phyloP scores from a whole-genome alignment of 2,888 invertebrate genomes.

The Cacoxenus indagator region DNA sequence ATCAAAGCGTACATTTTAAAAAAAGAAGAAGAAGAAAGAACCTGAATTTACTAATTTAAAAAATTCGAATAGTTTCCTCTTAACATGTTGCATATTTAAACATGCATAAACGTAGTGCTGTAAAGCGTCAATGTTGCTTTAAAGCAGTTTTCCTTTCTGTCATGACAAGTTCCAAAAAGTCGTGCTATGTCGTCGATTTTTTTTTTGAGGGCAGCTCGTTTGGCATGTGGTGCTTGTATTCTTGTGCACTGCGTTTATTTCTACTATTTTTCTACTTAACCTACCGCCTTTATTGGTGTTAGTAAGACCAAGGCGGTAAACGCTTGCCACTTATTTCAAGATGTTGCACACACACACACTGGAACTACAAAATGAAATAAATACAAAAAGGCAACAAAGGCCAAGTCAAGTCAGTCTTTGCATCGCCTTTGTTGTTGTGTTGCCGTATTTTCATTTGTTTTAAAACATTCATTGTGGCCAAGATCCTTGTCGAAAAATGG shows the following conservation, averaged over 20 bases:
- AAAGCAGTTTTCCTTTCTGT: too few species aligned
- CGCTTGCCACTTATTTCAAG: slow-evolving; percentile 8
- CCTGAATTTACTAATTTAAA: not conserved
- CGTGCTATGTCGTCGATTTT: not conserved
- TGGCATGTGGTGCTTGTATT: not conserved
- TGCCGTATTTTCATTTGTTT: not conserved
- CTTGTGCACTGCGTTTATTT: not conserved
- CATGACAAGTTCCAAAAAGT: not conserved
- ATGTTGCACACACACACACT: not conserved
- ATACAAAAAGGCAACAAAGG: not conserved
- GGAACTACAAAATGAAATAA: not conserved
- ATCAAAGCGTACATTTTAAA: not conserved
- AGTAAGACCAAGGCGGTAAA: not conserved
- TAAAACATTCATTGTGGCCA: slow-evolving; percentile 9
- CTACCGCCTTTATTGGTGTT: not conserved
- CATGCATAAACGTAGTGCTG: not conserved
- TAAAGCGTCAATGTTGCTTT: not conserved
- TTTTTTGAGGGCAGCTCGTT: slow-evolving; percentile 1
- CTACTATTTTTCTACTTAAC: not conserved
- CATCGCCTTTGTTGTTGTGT: not conserved
- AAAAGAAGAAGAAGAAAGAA: too few species aligned
- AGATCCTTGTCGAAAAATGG: slow-evolving; percentile 8
- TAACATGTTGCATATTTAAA: not conserved
- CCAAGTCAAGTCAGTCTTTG: not conserved
- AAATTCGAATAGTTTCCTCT: not conserved